Conservation (phyloP, 2,113 vertebrate genomes). For the Taxidea taxus region DNA sequence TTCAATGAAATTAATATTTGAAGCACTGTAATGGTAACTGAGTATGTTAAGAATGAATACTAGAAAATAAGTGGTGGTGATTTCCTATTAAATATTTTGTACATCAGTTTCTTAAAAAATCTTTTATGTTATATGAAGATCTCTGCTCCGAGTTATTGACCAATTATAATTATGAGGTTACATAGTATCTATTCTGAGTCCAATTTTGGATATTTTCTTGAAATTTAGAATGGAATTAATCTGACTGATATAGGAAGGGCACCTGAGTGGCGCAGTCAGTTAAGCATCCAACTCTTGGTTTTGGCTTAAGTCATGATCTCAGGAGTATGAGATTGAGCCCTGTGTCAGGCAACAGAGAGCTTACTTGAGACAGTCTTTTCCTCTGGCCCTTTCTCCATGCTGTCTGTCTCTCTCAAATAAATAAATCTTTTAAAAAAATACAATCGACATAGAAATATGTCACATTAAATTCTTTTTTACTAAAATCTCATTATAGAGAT, state of each 20-base stretch:
- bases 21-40: neutral
- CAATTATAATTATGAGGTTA: neutral
- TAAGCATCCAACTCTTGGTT: neutral
- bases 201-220: neutral
- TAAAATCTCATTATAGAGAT: slow-evolving; percentile 10
- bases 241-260: neutral
- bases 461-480: neutral
- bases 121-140: neutral
- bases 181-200: neutral
- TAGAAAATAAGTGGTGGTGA: neutral
- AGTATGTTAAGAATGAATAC: neutral
- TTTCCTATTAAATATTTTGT: neutral
- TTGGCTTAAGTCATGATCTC: neutral
- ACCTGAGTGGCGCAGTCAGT: neutral
- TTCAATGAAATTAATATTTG: neutral
- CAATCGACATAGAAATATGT: neutral
- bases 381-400: neutral
- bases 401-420: neutral
- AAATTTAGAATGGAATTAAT: neutral
- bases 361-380: neutral
- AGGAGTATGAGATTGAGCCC: neutral
- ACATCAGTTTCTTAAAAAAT: neutral
- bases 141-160: neutral
- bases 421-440: neutral
- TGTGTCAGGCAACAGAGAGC: neutral